Percentiles rank a stretch among this genome's conserved stretches.
These are phyloP conservation scores for Poeciliopsis paucimaculata DNA, from an alignment of 2,797 vertebrate species.

Conservation along the genomic window DNA sequence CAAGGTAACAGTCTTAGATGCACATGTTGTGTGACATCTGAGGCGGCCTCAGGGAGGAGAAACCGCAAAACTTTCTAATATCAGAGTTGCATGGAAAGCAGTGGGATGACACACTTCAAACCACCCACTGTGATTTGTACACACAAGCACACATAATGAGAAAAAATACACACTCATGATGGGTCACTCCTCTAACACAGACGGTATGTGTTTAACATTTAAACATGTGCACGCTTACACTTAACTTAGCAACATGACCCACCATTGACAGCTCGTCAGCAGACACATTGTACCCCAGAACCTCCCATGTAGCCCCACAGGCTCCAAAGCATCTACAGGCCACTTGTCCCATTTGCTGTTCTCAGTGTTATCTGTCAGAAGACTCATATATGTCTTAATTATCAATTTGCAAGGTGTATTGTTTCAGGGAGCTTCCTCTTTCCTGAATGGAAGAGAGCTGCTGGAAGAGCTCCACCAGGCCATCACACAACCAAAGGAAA, in stretches of 20 bases:
- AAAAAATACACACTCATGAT: slow-evolving; percentile 9
- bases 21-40: slow-evolving; percentile 43
- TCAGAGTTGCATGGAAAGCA: slow-evolving; percentile 33
- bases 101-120: slow-evolving; percentile 32
- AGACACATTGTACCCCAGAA: slow-evolving; percentile 36
- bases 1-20: slow-evolving; percentile 18
- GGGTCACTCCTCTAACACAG: slow-evolving; percentile 8
- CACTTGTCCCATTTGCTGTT: slow-evolving; percentile 15
- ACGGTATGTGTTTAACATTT: slow-evolving; percentile 27
- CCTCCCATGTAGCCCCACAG: slow-evolving; percentile 22
- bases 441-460: slow-evolving; percentile 71
- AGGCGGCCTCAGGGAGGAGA: slow-evolving; percentile 28
- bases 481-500: slow-evolving; percentile 40
- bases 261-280: slow-evolving; percentile 49
- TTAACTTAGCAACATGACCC: slow-evolving; percentile 58
- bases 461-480: slow-evolving; percentile 33
- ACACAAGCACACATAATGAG: slow-evolving; percentile 9
- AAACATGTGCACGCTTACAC: slow-evolving; percentile 17
- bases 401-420: slow-evolving; percentile 76
- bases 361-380: slow-evolving; percentile 63
- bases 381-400: slow-evolving; percentile 70
- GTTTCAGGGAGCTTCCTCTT: slow-evolving; percentile 82
- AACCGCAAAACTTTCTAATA: slow-evolving; percentile 30
- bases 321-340: slow-evolving; percentile 31
- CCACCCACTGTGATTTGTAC: slow-evolving; percentile 10